Evolutionary conservation across 2,113 vertebrate species (phyloP).

Genomic region (Takifugu bimaculatus): DNA sequence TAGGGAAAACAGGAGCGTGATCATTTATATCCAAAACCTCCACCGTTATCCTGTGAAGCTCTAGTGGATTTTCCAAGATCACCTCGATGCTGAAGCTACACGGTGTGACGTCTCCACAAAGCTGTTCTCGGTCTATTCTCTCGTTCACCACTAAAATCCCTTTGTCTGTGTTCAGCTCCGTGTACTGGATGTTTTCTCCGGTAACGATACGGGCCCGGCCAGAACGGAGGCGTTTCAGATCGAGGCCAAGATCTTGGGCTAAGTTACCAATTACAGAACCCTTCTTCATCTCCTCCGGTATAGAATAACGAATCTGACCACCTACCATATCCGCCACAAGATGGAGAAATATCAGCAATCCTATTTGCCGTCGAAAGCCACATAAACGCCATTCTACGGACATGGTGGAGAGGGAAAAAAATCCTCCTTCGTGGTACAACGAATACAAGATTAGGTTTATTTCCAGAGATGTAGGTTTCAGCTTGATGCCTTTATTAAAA

Average conservation of each 20-base stretch:
- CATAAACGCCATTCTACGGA: slow-evolving; percentile 15
- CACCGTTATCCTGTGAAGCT: slow-evolving; percentile 47
- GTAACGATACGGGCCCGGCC: slow-evolving; percentile 73
- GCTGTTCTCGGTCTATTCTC: slow-evolving; percentile 64
- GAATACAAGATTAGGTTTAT: not conserved
- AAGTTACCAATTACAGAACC: slow-evolving; percentile 71
- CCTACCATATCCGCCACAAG: not conserved
- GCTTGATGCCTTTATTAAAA: not conserved
- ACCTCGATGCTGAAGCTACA: slow-evolving; percentile 67
- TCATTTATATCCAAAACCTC: slow-evolving; percentile 67
- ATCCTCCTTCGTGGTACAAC: not conserved
- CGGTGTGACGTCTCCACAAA: slow-evolving; percentile 51
- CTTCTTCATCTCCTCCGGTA: too few relatives aligned
- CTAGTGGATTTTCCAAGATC: slow-evolving; percentile 66
- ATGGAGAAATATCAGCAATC: slow-evolving; percentile 5
- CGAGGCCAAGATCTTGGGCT: slow-evolving; percentile 75
- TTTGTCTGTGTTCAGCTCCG: slow-evolving; percentile 65
- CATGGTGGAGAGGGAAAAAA: not conserved
- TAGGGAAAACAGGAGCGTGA: slow-evolving; percentile 42
- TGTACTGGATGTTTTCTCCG: slow-evolving; percentile 62
- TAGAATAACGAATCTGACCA: slow-evolving; percentile 59
- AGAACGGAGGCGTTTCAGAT: slow-evolving; percentile 58
- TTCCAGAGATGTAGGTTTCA: not conserved
- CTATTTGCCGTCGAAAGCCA: slow-evolving; percentile 1
- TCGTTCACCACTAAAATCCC: slow-evolving; percentile 60